phyloP scores from a whole-genome alignment of 2,113 vertebrate genomes.

The Meles meles region DNA sequence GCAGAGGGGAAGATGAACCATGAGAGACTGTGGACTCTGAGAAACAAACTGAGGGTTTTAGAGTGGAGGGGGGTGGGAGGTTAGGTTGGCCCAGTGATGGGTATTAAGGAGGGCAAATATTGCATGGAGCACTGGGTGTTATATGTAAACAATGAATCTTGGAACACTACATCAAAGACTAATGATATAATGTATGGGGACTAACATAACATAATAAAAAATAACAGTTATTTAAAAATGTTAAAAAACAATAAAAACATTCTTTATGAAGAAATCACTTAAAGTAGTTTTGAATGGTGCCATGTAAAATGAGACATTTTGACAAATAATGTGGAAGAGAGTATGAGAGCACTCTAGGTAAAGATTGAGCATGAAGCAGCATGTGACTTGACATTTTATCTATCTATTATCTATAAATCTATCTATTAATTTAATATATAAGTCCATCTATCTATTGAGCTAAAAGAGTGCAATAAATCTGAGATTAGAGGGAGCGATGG shows the following conservation, averaged over 20 bases:
- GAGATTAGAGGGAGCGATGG: neutral
- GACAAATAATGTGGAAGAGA: neutral
- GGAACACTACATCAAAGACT: too few relatives aligned
- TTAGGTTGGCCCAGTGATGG: too few relatives aligned
- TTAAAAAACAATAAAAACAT: neutral
- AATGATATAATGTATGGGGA: too few relatives aligned
- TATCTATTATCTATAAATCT: neutral
- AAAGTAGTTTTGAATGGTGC: neutral
- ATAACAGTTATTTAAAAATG: too few relatives aligned
- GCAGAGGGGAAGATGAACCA: too few relatives aligned
- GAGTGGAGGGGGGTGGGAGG: too few relatives aligned
- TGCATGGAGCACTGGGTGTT: too few relatives aligned
- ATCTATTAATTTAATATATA: neutral
- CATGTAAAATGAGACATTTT: neutral
- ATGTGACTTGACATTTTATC: neutral
- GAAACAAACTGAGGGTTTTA: too few relatives aligned
- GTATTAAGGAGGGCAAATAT: too few relatives aligned
- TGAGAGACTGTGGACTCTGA: too few relatives aligned
- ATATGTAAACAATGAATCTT: too few relatives aligned
- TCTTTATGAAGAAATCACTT: neutral
- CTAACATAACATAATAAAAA: too few relatives aligned
- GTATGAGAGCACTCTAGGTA: neutral
- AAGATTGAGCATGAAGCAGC: neutral
- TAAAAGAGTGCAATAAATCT: neutral
- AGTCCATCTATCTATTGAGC: neutral